These are phyloP conservation scores for Nebria salina DNA, from an alignment of 2,888 invertebrate genomes.

Conservation along the genomic window DNA sequence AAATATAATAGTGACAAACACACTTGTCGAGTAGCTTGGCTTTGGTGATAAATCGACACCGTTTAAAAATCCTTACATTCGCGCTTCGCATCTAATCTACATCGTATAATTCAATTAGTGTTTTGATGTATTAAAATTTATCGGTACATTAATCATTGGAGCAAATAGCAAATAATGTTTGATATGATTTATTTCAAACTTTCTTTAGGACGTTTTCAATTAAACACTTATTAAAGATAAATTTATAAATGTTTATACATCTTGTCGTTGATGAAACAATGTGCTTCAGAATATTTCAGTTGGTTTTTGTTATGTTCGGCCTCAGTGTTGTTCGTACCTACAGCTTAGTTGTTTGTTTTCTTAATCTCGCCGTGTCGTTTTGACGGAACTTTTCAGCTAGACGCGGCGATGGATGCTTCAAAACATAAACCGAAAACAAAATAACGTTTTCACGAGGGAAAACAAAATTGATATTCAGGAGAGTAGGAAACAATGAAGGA, in stretches of 20 bases:
- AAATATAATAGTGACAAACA: too few relatives aligned
- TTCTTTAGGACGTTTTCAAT: too few relatives aligned
- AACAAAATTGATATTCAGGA: conserved; percentile 41
- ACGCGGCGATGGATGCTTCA: conserved; percentile 22
- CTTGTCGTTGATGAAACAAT: too few relatives aligned
- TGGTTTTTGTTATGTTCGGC: too few relatives aligned
- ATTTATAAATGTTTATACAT: too few relatives aligned
- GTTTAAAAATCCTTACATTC: background rate
- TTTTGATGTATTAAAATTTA: conserved; percentile 37
- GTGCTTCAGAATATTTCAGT: background rate
- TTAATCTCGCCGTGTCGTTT: conserved; percentile 38
- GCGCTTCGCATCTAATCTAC: background rate
- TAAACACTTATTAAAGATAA: too few relatives aligned
- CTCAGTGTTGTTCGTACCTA: background rate
- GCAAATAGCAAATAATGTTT: too few relatives aligned
- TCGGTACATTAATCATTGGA: conserved; percentile 33
- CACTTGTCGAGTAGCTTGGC: too few relatives aligned
- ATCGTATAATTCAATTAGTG: conserved; percentile 37
- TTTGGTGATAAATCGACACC: too few relatives aligned
- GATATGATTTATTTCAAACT: too few relatives aligned
- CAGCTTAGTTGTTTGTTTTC: conserved; percentile 25
- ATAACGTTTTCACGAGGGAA: conserved; percentile 39
- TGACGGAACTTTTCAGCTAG: conserved; percentile 35
- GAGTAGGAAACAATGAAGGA: conserved; percentile 24
- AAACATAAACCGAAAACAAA: conserved; percentile 40